phyloP scores from a whole-genome alignment of 1,140 invertebrate species.

The Colletes gigas region DNA sequence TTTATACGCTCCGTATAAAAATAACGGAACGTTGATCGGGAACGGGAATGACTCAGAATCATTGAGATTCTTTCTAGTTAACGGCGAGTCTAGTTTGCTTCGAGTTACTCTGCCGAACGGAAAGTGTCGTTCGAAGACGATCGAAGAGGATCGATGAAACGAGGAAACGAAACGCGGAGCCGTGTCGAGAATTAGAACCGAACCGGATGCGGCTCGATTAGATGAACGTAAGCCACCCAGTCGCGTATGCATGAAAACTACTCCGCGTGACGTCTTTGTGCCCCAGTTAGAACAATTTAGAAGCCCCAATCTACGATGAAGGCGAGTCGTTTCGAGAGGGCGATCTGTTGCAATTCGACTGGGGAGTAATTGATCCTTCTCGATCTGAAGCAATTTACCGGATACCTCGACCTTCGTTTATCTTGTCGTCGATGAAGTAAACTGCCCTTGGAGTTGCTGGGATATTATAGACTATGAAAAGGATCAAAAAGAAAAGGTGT shows the following conservation, averaged over 20 bases:
- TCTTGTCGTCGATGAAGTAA: slow-evolving; percentile 12
- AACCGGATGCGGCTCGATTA: slow-evolving; percentile 49
- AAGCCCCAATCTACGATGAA: slow-evolving; percentile 20
- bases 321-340: slow-evolving; percentile 32
- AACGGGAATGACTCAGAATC: neutral
- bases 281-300: slow-evolving; percentile 65
- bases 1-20: neutral
- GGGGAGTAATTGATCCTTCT: slow-evolving; percentile 41
- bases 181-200: neutral
- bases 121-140: no score
- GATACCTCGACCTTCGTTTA: neutral
- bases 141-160: neutral
- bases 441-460: no score
- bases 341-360: slow-evolving; percentile 34
- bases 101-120: neutral
- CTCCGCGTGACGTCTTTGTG: slow-evolving; percentile 66
- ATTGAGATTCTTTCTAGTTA: neutral
- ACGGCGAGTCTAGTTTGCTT: neutral
- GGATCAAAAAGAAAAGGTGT: no score
- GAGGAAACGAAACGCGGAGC: neutral
- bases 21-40: neutral
- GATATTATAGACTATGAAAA: no score
- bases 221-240: slow-evolving; percentile 23
- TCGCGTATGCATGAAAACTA: slow-evolving; percentile 45
- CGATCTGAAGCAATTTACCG: slow-evolving; percentile 15